Evolutionary conservation across 2,888 invertebrate species (phyloP), one percentile per base, ranked within the genome.

Genomic region (Tipula vernalis): DNA sequence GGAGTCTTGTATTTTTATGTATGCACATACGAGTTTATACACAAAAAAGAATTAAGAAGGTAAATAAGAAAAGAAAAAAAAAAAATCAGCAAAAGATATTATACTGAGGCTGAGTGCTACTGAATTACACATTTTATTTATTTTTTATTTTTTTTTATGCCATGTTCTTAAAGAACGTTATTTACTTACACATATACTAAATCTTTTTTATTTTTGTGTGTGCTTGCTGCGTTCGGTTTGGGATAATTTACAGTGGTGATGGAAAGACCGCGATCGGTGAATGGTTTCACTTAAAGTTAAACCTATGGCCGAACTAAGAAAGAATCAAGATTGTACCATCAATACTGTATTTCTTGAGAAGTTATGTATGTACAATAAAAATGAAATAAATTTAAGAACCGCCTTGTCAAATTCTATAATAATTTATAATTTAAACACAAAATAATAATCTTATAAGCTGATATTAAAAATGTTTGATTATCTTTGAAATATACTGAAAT

Each of bases 71-170:
- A 28, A 28, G 28, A 28, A 28, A 28, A 28, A 28, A 71, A 71
- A 51, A 71, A 71, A 71, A 71, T 71, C 71, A 71, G 71, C 71
- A 71, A 71, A 71, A 71, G 71, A 71, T 71, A 71, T 71, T 71
- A 71, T 71, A 71, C 71, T 10, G 28, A 71, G 28, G 71, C 71
- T 71, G 28, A 71, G 28, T 71, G 71, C 71, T 71, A 71, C 71
- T 71, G 71, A 71, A 71, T 71, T 71, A 71, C 71, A 71, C 71
- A 57, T 57, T 57, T 15, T 51, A 51, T 51, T 51, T 51, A 51
- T 51, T 51, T 51, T 12, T 71, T 71, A 28, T 28, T 71, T 71
- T 71, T 71, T 28, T 71, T 71, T 71, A 15, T 51, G 28, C 10
- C 18, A 71, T 28, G 71, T 71, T 71, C 71, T 71, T 71, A 28